A percentile compares a stretch with the other conserved stretches of the same genome.
These are phyloP conservation scores for Tetraneura akinire DNA, from an alignment of 1,140 invertebrate genomes.

Conservation along the genomic window DNA sequence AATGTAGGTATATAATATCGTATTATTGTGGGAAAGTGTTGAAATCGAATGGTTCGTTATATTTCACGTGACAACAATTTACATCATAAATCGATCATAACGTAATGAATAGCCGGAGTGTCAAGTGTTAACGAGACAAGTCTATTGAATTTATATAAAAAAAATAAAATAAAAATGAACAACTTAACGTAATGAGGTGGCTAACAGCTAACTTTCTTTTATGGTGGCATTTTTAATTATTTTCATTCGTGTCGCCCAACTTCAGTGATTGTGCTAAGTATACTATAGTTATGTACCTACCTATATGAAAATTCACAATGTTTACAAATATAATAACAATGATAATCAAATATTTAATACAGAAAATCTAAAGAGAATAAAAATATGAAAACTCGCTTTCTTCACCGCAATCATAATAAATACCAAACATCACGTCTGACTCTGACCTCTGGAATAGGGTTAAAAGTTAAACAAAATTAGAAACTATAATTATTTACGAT, in stretches of 20 bases:
- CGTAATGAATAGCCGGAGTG: neutral
- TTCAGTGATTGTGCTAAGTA: neutral
- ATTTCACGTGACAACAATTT: conserved; percentile 17
- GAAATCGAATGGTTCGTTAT: neutral
- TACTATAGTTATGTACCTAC: neutral
- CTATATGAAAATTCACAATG: neutral
- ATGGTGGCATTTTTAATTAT: neutral
- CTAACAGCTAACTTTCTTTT: neutral
- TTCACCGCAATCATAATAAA: conserved; percentile 13
- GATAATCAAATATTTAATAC: neutral
- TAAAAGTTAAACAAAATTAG: neutral
- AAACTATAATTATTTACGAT: neutral
- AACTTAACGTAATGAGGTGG: conserved; percentile 8
- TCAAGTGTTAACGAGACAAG: neutral
- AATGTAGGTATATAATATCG: neutral
- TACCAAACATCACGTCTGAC: neutral
- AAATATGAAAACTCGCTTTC: neutral
- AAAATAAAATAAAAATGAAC: neutral
- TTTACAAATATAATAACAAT: neutral
- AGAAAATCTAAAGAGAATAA: neutral
- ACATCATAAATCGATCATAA: conserved; percentile 12
- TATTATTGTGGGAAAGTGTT: neutral
- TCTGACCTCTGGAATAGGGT: neutral
- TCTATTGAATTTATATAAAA: conserved; percentile 13
- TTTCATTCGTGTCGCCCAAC: neutral